These are phyloP conservation scores for Ateles fusciceps DNA, from an alignment of 2,797 vertebrate genomes.

Conservation along the genomic window DNA sequence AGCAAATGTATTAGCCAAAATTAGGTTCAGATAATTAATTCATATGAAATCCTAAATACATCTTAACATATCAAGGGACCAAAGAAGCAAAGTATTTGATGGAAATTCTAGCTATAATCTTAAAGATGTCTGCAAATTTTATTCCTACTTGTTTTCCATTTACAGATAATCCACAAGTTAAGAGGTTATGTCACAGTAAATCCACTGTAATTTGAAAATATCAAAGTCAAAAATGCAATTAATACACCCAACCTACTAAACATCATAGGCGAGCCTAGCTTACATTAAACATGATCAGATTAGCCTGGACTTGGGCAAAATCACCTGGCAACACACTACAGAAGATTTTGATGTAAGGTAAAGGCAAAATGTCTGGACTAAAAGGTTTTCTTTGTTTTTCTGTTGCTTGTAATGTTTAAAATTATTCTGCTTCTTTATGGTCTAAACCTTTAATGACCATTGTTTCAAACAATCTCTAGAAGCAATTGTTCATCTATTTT, in stretches of 20 bases:
- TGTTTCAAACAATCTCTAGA: background rate
- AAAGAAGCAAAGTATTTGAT: background rate
- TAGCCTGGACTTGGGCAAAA: background rate
- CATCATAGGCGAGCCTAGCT: background rate
- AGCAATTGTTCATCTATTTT: background rate
- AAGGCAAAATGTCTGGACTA: background rate
- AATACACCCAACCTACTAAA: background rate
- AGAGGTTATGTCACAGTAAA: too few species aligned
- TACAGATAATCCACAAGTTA: background rate
- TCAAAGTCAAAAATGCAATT: background rate
- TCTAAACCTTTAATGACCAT: background rate
- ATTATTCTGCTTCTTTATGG: background rate
- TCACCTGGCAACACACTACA: background rate
- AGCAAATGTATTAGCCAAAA: background rate
- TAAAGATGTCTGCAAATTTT: background rate
- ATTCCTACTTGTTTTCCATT: background rate
- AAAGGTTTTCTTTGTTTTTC: background rate
- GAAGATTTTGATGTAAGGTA: background rate
- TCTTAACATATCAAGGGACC: background rate
- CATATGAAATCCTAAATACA: background rate
- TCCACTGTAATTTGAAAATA: too few species aligned
- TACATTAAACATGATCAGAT: background rate
- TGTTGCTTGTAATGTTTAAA: background rate
- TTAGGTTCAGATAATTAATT: background rate
- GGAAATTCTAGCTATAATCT: background rate